phyloP scores from a whole-genome alignment of 2,888 invertebrate species.

The Pomacea canaliculata region DNA sequence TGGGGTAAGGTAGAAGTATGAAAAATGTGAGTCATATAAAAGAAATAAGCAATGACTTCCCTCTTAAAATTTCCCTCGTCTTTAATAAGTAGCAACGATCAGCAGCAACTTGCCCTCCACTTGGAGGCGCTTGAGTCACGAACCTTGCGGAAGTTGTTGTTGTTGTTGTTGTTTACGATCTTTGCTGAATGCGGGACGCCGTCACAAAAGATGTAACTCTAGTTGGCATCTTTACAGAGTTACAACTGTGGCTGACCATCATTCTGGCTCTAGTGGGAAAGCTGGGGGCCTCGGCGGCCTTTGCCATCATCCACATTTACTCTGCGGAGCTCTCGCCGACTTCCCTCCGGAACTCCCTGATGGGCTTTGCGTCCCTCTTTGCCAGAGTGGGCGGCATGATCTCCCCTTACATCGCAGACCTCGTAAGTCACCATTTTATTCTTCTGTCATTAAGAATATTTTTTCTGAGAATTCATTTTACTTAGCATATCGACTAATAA shows the following conservation, averaged over 20 bases:
- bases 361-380: conserved; percentile 31
- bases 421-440: conserved; percentile 2
- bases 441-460: not conserved
- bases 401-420: conserved; percentile 33
- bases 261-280: conserved; percentile 81
- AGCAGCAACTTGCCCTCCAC: too few relatives aligned
- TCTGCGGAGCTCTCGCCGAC: conserved; percentile 92
- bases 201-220: too few relatives aligned
- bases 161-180: too few relatives aligned
- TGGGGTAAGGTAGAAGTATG: too few relatives aligned
- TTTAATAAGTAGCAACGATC: too few relatives aligned
- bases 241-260: conserved; percentile 59
- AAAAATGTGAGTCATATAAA: too few relatives aligned
- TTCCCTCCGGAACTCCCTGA: conserved; percentile 76
- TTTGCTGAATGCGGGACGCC: too few relatives aligned
- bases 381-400: conserved; percentile 34
- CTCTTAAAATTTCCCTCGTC: not conserved
- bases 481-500: not conserved
- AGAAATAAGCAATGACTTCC: not conserved
- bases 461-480: not conserved
- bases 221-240: too few relatives aligned
- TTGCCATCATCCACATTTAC: conserved; percentile 87
- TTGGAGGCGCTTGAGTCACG: too few relatives aligned
- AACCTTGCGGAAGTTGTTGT: too few relatives aligned
- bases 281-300: conserved; percentile 84